phyloP scores from a whole-genome alignment of 2,113 vertebrate species.

The Mobula hypostoma region DNA sequence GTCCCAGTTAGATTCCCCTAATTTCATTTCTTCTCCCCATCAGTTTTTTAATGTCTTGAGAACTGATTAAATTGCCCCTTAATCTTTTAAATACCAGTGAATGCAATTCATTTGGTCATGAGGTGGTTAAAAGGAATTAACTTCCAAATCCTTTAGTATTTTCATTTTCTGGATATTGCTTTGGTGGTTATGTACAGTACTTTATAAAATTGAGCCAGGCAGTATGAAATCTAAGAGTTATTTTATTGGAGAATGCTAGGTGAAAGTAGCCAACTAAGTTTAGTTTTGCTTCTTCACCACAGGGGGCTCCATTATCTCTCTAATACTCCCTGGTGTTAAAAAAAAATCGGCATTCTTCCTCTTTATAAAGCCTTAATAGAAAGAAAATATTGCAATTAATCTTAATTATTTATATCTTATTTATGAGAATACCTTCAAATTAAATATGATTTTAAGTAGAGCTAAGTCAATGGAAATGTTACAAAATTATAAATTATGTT shows the following conservation, averaged over 20 bases:
- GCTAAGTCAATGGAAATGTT: neutral
- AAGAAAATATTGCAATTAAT: constrained; percentile 26
- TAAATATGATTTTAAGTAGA: neutral
- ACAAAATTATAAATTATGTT: neutral
- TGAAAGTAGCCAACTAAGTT: neutral
- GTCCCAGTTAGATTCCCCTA: neutral
- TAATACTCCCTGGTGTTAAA: neutral
- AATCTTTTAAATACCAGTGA: neutral
- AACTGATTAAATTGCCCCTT: neutral
- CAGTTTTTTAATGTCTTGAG: neutral
- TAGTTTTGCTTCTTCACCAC: neutral
- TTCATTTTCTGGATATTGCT: neutral
- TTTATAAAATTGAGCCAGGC: neutral
- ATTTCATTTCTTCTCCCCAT: neutral
- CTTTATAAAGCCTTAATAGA: neutral
- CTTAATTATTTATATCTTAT: neutral
- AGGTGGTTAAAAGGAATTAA: neutral
- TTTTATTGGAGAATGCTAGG: neutral
- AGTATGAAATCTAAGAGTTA: neutral
- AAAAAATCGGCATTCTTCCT: neutral
- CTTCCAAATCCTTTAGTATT: neutral
- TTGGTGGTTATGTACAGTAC: neutral
- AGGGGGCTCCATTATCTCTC: neutral
- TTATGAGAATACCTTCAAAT: neutral
- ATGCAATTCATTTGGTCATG: neutral